Evolutionary conservation across 2,888 invertebrate genomes (phyloP).

Genomic region (Mamestra brassicae): DNA sequence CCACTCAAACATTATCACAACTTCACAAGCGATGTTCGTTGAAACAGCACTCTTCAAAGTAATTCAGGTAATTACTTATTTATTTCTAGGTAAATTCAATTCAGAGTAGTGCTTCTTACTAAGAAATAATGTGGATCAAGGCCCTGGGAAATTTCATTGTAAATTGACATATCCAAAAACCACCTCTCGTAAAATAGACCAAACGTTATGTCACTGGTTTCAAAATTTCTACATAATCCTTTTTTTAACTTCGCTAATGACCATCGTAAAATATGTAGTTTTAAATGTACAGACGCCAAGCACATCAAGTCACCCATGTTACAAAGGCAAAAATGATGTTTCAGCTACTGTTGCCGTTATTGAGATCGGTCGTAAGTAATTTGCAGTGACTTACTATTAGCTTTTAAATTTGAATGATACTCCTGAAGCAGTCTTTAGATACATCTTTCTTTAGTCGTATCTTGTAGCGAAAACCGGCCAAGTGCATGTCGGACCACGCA

Average conservation of each 20-base stretch:
- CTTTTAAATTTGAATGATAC: slow-evolving; percentile 5
- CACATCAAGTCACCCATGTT: too few species aligned
- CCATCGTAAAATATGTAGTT: slow-evolving; percentile 4
- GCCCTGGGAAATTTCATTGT: background rate
- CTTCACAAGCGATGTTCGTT: slow-evolving; percentile 18
- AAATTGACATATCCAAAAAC: too few species aligned
- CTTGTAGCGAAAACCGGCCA: background rate
- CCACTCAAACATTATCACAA: background rate
- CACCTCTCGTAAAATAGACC: background rate
- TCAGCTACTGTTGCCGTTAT: too few species aligned
- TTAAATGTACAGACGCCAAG: background rate
- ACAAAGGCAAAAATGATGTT: too few species aligned
- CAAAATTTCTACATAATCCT: background rate
- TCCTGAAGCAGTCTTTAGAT: background rate
- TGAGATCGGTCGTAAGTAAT: slow-evolving; percentile 6
- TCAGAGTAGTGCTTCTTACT: slow-evolving; percentile 25
- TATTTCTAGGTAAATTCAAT: slow-evolving; percentile 17
- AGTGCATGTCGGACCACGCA: too few species aligned
- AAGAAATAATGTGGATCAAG: slow-evolving; percentile 33
- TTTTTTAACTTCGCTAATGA: background rate
- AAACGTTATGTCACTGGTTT: background rate
- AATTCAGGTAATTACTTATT: slow-evolving; percentile 33
- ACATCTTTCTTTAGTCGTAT: background rate
- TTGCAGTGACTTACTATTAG: background rate
- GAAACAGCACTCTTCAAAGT: slow-evolving; percentile 24